phyloP scores from a whole-genome alignment of 2,797 vertebrate genomes.

The Yasuhikotakia modesta region DNA sequence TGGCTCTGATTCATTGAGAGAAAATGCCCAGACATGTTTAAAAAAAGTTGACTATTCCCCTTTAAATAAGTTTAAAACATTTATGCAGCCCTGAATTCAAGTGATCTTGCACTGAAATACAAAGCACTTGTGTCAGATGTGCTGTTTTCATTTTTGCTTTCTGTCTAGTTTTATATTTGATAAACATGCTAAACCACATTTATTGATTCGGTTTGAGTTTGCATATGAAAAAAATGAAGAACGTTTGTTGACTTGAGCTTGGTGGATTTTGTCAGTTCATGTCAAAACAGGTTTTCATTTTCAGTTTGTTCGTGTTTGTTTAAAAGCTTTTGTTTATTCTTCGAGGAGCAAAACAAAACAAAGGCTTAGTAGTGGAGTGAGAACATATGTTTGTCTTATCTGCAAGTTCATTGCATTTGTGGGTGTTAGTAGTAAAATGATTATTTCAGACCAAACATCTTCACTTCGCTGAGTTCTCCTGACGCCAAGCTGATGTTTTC shows the following conservation, averaged over 20 bases:
- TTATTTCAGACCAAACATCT: conserved; percentile 35
- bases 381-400: conserved; percentile 55
- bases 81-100: conserved; percentile 41
- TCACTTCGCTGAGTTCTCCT: conserved; percentile 2
- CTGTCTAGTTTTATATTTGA: background rate
- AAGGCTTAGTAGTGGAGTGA: conserved; percentile 36
- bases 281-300: conserved; percentile 38
- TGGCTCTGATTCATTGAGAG: conserved; percentile 36
- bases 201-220: background rate
- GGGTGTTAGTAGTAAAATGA: conserved; percentile 42
- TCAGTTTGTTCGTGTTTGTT: conserved; percentile 19
- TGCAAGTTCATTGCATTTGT: conserved; percentile 38
- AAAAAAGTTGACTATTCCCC: conserved; percentile 42
- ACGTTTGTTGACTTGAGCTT: conserved; percentile 20
- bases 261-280: conserved; percentile 14
- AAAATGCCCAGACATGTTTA: conserved; percentile 42
- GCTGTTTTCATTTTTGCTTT: background rate
- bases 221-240: conserved; percentile 5
- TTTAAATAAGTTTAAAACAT: conserved; percentile 47
- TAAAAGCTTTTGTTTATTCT: conserved; percentile 41
- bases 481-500: conserved; percentile 34
- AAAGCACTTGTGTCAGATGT: conserved; percentile 19
- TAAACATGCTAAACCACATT: conserved; percentile 1
- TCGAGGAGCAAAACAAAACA: conserved; percentile 27
- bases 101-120: conserved; percentile 28